These are phyloP conservation scores for Limnephilus auricula DNA, from an alignment of 2,888 invertebrate species.

Conservation along the genomic window DNA sequence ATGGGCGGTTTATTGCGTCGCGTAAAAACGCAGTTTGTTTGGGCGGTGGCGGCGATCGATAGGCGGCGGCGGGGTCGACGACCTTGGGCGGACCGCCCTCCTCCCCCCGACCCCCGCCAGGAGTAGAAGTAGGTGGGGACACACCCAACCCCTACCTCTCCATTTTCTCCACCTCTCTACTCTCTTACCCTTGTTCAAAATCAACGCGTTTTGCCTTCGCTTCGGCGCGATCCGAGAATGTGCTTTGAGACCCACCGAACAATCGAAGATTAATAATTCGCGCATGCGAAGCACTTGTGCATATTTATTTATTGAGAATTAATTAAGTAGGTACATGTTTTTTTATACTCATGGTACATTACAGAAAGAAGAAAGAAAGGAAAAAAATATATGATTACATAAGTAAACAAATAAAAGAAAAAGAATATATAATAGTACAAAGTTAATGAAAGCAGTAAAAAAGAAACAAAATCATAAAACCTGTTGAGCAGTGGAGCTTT, in stretches of 20 bases:
- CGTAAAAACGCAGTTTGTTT: slow-evolving; percentile 61
- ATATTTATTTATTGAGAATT: no score
- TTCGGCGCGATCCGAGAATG: slow-evolving; percentile 20
- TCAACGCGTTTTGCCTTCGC: slow-evolving; percentile 18
- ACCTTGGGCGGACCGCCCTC: slow-evolving; percentile 18
- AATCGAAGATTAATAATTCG: not conserved
- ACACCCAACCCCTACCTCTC: not conserved
- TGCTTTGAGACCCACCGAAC: not conserved
- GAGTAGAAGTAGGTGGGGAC: not conserved
- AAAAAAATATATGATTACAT: no score
- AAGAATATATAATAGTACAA: no score
- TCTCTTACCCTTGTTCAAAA: not conserved
- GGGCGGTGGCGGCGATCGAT: slow-evolving; percentile 55
- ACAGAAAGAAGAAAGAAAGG: no score
- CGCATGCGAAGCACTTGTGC: not conserved
- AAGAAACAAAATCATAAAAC: no score
- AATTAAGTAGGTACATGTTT: no score
- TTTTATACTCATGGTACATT: no score
- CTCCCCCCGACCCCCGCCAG: not conserved
- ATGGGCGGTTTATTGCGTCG: slow-evolving; percentile 53
- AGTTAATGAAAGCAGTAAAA: no score
- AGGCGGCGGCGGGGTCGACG: slow-evolving; percentile 46
- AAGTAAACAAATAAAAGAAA: no score
- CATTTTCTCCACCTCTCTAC: not conserved
- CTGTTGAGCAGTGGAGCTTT: no score